Percentiles rank a stretch among this genome's conserved stretches.
These are phyloP conservation scores for Bombus superbus DNA, from an alignment of 1,140 invertebrate genomes.

Conservation along the genomic window DNA sequence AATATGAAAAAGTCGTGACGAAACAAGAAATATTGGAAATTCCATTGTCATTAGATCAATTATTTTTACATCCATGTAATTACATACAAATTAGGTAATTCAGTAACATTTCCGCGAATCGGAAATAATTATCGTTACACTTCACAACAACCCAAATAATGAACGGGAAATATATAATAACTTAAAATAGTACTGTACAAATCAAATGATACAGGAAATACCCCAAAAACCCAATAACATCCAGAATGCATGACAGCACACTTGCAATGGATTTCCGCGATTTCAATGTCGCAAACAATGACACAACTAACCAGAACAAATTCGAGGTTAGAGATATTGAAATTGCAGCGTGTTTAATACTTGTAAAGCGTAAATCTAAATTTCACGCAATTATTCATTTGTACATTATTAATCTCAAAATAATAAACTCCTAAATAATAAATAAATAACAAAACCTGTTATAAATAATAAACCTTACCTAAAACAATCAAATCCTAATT, in stretches of 20 bases:
- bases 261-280: background rate
- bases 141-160: background rate
- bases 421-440: too few species aligned
- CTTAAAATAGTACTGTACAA: background rate
- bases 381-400: background rate
- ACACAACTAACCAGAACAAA: background rate
- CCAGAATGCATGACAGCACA: too few species aligned
- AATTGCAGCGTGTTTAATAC: background rate
- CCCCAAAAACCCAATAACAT: background rate
- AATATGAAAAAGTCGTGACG: too few species aligned
- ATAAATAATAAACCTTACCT: too few species aligned
- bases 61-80: background rate
- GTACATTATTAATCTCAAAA: background rate
- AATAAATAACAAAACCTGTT: too few species aligned
- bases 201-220: background rate
- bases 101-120: background rate
- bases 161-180: conserved; percentile 8
- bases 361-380: background rate
- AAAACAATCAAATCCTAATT: too few species aligned
- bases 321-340: background rate
- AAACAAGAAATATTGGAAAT: background rate
- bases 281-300: background rate
- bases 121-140: background rate
- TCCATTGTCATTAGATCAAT: background rate
- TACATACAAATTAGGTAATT: background rate